These are phyloP conservation scores for Megaceryle maxima DNA, from an alignment of 2,113 vertebrate genomes.

Conservation along the genomic window DNA sequence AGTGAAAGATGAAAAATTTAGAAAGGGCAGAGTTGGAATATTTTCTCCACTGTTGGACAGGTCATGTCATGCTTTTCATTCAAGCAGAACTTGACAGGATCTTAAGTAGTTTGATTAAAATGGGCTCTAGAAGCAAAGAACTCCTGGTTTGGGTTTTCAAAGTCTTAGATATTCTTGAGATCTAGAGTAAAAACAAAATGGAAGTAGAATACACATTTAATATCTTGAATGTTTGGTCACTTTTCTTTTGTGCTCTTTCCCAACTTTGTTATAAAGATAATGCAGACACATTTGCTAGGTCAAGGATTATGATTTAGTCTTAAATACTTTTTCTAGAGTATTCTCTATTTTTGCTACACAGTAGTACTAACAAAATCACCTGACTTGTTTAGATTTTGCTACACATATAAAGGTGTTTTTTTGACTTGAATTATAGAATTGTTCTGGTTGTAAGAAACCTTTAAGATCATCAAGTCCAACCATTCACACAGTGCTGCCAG, in stretches of 20 bases:
- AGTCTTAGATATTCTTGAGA: not conserved
- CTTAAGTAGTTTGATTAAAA: not conserved
- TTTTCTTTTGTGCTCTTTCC: not conserved
- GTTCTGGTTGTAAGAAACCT: too few relatives aligned
- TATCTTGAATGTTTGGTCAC: not conserved
- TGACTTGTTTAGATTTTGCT: not conserved
- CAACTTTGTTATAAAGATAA: not conserved
- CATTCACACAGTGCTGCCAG: too few relatives aligned
- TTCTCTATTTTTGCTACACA: not conserved
- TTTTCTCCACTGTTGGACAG: not conserved
- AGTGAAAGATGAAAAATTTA: not conserved
- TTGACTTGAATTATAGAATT: not conserved
- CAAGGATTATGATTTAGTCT: not conserved
- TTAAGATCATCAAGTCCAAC: too few relatives aligned
- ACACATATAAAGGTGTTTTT: not conserved
- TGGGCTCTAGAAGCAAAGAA: not conserved
- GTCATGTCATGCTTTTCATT: not conserved
- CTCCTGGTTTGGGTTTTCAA: not conserved
- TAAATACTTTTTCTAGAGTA: not conserved
- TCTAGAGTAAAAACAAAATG: not conserved
- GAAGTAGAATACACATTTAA: not conserved
- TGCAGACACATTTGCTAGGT: not conserved
- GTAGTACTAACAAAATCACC: not conserved
- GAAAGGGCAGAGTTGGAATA: not conserved
- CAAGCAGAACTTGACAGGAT: not conserved